A percentile compares a stretch with the other conserved stretches of the same genome.
Evolutionary conservation across 2,797 vertebrate species (phyloP).

Genomic region (Carcharodon carcharias): DNA sequence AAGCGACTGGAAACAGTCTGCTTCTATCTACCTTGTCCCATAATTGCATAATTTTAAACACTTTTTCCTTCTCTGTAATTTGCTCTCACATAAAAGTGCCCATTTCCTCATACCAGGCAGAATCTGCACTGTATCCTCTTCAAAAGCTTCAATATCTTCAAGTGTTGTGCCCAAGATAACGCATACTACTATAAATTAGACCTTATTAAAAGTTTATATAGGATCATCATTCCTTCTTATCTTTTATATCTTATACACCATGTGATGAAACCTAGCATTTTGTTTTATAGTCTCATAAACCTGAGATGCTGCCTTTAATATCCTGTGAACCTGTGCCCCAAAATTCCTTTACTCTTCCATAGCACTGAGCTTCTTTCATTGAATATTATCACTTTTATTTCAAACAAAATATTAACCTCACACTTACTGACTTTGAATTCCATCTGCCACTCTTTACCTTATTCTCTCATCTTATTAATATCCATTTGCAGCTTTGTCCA

Average conservation of each 20-base stretch:
- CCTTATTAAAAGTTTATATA: not conserved
- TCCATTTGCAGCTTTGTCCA: not conserved
- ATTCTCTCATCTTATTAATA: not conserved
- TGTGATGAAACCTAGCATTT: not conserved
- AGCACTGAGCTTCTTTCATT: not conserved
- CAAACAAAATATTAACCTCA: not conserved
- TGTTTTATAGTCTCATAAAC: not conserved
- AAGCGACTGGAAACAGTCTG: not conserved
- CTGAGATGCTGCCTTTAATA: not conserved
- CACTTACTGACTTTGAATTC: not conserved
- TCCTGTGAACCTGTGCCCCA: too few relatives aligned
- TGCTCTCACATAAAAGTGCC: not conserved
- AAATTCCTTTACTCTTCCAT: not conserved
- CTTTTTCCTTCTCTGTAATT: not conserved
- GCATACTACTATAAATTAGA: not conserved
- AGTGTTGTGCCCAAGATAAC: not conserved
- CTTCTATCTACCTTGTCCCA: not conserved
- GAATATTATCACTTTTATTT: not conserved
- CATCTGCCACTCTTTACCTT: not conserved
- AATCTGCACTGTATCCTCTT: not conserved
- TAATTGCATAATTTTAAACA: not conserved
- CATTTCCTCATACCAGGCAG: not conserved
- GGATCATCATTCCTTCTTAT: not conserved
- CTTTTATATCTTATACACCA: not conserved
- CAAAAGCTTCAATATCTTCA: not conserved